Conservation (phyloP, 2,797 vertebrate species). For the Triplophysa yarkandensis region DNA sequence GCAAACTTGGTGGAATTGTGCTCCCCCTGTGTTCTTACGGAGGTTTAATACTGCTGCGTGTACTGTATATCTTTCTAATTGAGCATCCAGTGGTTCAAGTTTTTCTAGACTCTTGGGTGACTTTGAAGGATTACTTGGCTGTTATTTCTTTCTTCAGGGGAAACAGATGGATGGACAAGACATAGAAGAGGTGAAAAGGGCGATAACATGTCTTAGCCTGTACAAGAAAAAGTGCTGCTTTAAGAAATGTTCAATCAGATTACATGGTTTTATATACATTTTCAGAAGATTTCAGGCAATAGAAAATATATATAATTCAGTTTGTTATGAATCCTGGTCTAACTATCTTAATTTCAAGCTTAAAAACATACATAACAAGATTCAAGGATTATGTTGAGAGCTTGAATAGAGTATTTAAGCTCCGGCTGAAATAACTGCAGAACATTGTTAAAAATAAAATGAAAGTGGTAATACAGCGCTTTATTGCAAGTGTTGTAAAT, state of each 20-base stretch:
- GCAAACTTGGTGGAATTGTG: constrained; percentile 22
- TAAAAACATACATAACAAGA: background rate
- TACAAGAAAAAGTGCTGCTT: background rate
- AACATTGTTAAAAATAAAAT: background rate
- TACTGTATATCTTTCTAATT: constrained; percentile 46
- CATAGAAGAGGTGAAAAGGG: constrained; percentile 17
- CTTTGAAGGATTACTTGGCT: constrained; percentile 42
- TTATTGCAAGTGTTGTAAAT: background rate
- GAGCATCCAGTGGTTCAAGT: constrained; percentile 41
- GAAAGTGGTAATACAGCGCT: background rate
- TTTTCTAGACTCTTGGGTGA: constrained; percentile 30
- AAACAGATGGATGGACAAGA: constrained; percentile 22
- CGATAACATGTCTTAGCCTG: background rate
- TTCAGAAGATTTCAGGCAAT: no score
- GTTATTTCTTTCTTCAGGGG: constrained; percentile 34
- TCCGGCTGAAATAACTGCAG: background rate
- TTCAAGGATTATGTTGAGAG: background rate
- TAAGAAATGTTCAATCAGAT: background rate
- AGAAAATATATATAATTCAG: no score
- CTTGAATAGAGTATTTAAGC: background rate
- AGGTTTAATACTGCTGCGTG: constrained; percentile 1
- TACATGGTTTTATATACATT: background rate
- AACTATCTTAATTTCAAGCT: background rate
- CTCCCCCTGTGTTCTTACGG: constrained; percentile 20
- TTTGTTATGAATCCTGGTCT: background rate